phyloP scores from a whole-genome alignment of 1,140 invertebrate species.

The Drosophila fuyamai region DNA sequence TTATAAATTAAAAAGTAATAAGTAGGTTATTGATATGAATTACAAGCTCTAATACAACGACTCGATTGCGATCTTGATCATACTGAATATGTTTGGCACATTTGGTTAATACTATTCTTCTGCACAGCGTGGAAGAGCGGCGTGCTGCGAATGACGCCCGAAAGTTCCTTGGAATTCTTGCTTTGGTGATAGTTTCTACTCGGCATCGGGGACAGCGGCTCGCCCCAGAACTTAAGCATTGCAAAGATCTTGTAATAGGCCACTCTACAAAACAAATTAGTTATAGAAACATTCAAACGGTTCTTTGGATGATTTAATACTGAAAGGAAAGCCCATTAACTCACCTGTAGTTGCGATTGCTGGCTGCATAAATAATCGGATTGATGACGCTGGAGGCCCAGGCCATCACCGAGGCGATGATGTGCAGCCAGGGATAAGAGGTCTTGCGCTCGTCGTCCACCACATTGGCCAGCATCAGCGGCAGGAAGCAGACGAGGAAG shows the following conservation, averaged over 20 bases:
- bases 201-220: constrained; percentile 80
- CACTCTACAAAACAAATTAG: constrained; percentile 45
- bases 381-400: constrained; percentile 95
- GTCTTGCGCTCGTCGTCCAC: constrained; percentile 89
- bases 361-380: constrained; percentile 94
- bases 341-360: constrained; percentile 91
- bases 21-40: constrained; percentile 46
- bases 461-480: constrained; percentile 94
- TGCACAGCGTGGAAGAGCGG: constrained; percentile 78
- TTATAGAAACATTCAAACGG: too few relatives aligned
- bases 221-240: constrained; percentile 80
- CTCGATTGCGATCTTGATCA: constrained; percentile 44
- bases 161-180: constrained; percentile 81
- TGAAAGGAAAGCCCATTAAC: not conserved
- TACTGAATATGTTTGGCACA: constrained; percentile 84
- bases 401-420: constrained; percentile 92
- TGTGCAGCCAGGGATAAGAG: constrained; percentile 90
- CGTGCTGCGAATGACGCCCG: constrained; percentile 79
- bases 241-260: constrained; percentile 81
- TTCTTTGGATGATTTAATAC: too few relatives aligned
- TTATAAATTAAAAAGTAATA: constrained; percentile 60
- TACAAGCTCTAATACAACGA: constrained; percentile 57
- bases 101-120: constrained; percentile 82
- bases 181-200: constrained; percentile 84
- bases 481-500: constrained; percentile 93